Base-by-base conservation (phyloP, 2,888 invertebrate species). In the Lepidocyrtoides sp. region DNA sequence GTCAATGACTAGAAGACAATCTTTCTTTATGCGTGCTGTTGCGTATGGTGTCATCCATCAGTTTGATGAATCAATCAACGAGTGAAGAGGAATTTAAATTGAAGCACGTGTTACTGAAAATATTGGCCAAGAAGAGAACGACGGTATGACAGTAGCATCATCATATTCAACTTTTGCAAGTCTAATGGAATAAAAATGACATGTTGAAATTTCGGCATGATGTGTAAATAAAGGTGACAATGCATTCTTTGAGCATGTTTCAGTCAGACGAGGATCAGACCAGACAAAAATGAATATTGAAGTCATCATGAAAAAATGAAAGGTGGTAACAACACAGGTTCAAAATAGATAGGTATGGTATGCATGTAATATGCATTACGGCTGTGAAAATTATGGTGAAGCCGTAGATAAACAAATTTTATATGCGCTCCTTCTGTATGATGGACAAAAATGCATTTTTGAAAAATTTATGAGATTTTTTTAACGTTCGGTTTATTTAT, bases 31-130 rank as follows among this genome's bases (percentile, higher is more conserved):
- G 14, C 5, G n/a, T 32, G 26, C 2, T 36, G n/a, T 72, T 44
- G 20, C 20, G 75, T 48, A 17, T n/a, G n/a, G 75, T 75, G 48
- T 75, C 63, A 63, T 12, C 29, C 12, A n/a, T n/a, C 29, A 63
- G 29, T 17, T 29, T 63, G 63, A 63, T 63, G 63, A 63, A 29
- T 63, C 63, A 63, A 63, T 63, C 63, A 63, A 3, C 10, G 29
- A 26, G 29, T 57, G 57, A 57, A 63, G 63, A 36, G 2, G 48
- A 79, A 29, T 57, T 81, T 5, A 41, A 60, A 7, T 36, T 36
- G 36, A 60, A 41, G 82, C 82, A 82, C 82, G 82, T 82, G 82
- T 82, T 82, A 14, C 17, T 23, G 20, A 63, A 41, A 82, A 32
- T 63, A 81, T 81, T 23, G 63, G 12, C 29, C 10, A 23, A 12